Conservation (phyloP, 2,888 invertebrate genomes). For the Pasiphila rectangulata region DNA sequence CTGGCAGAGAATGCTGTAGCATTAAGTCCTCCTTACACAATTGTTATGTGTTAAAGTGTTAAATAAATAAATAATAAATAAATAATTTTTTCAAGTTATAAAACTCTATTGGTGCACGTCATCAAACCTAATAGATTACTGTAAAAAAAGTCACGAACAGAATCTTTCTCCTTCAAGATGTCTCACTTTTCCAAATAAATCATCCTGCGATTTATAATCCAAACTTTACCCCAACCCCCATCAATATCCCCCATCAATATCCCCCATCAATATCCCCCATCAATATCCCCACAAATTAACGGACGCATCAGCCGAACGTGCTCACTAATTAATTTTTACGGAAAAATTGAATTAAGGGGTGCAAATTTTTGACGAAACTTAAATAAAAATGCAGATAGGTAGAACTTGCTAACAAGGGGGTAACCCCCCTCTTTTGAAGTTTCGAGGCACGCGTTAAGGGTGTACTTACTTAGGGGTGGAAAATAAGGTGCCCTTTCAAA, state of each 20-base stretch:
- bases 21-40: too few relatives aligned
- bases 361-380: slow-evolving; percentile 72
- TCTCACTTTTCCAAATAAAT: too few relatives aligned
- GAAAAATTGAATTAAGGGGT: slow-evolving; percentile 66
- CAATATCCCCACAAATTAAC: slow-evolving; percentile 41
- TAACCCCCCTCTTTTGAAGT: slow-evolving; percentile 64
- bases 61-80: too few relatives aligned
- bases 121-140: too few relatives aligned
- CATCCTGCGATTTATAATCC: too few relatives aligned
- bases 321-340: slow-evolving; percentile 50
- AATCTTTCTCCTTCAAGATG: too few relatives aligned
- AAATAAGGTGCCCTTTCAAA: slow-evolving; percentile 54
- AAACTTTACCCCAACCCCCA: background rate
- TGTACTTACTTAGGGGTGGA: slow-evolving; percentile 50
- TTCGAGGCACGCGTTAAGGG: slow-evolving; percentile 42
- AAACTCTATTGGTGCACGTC: too few relatives aligned
- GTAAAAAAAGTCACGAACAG: too few relatives aligned
- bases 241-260: too few relatives aligned
- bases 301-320: slow-evolving; percentile 49
- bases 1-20: too few relatives aligned
- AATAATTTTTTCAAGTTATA: too few relatives aligned
- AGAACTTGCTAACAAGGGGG: slow-evolving; percentile 66
- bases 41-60: too few relatives aligned
- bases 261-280: background rate
- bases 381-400: slow-evolving; percentile 66